Conservation (phyloP, 92 coral and sea anemone genomes). For the Paramuricea clavata region DNA sequence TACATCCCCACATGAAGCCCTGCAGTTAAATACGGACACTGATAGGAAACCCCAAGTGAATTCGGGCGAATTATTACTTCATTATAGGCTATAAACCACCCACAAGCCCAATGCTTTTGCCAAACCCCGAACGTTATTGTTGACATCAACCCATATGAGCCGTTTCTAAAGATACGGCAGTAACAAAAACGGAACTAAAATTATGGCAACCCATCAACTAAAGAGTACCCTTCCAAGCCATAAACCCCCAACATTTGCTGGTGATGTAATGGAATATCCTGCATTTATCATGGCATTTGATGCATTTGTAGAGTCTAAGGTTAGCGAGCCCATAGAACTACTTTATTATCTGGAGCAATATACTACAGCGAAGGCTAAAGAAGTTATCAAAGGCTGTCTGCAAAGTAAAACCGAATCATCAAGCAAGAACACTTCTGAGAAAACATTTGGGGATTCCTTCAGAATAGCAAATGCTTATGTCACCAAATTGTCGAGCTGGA, state of each 20-base stretch:
- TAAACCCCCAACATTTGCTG: constrained; percentile 73
- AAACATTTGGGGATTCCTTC: constrained; percentile 65
- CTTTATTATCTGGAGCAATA: constrained; percentile 75
- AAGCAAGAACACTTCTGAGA: too few relatives aligned
- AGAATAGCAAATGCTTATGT: constrained; percentile 71
- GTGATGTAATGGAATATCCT: constrained; percentile 71
- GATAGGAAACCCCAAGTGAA: too few relatives aligned
- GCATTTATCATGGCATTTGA: constrained; percentile 75
- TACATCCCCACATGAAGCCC: constrained; percentile 7
- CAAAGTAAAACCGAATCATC: too few relatives aligned
- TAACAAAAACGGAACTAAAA: constrained; percentile 68
- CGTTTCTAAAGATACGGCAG: constrained; percentile 65
- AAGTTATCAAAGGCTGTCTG: too few relatives aligned
- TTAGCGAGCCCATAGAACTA: constrained; percentile 59
- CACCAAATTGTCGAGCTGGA: too few relatives aligned
- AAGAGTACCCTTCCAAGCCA: constrained; percentile 72
- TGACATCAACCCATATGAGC: too few relatives aligned
- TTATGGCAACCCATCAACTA: constrained; percentile 71
- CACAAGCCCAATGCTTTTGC: background rate
- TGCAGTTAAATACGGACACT: background rate
- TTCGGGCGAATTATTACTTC: too few relatives aligned
- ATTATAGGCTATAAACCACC: background rate
- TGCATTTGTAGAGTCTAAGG: constrained; percentile 73
- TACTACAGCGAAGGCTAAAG: too few relatives aligned
- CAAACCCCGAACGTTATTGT: too few relatives aligned